These are phyloP conservation scores for Ataeniobius toweri DNA, from an alignment of 2,797 vertebrate species.

Conservation along the genomic window DNA sequence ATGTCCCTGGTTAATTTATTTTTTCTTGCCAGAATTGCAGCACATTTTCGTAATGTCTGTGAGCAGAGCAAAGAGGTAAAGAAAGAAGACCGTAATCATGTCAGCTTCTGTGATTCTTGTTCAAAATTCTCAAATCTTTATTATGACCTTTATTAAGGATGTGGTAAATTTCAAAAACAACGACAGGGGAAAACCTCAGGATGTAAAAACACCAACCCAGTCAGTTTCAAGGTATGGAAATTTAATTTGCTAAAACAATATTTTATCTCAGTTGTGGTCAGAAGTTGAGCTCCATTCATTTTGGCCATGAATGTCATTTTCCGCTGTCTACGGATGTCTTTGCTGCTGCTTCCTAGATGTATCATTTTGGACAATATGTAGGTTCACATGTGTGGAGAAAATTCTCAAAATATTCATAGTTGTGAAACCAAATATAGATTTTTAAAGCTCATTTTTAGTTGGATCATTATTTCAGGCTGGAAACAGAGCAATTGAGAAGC, in stretches of 20 bases:
- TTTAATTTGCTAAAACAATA: neutral
- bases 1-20: conserved; percentile 12
- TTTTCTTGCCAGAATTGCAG: conserved; percentile 71
- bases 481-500: no score
- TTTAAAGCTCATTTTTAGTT: no score
- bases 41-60: conserved; percentile 50
- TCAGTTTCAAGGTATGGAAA: conserved; percentile 53
- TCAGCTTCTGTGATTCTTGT: neutral
- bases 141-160: conserved; percentile 22
- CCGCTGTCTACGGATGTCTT: neutral
- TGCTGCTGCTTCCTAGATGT: neutral
- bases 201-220: conserved; percentile 4
- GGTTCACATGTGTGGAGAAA: no score
- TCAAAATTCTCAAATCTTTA: neutral
- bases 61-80: conserved; percentile 66
- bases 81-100: neutral
- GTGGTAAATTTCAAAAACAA: conserved; percentile 5
- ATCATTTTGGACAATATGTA: no score
- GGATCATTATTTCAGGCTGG: no score
- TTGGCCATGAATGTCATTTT: no score
- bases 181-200: neutral
- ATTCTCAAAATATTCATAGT: no score
- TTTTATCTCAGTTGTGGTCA: no score
- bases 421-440: no score
- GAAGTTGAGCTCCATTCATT: no score